Percentiles rank a stretch among this genome's conserved stretches.
These are phyloP conservation scores for Napeogenes sylphis DNA, from an alignment of 2,888 invertebrate genomes.

Conservation along the genomic window DNA sequence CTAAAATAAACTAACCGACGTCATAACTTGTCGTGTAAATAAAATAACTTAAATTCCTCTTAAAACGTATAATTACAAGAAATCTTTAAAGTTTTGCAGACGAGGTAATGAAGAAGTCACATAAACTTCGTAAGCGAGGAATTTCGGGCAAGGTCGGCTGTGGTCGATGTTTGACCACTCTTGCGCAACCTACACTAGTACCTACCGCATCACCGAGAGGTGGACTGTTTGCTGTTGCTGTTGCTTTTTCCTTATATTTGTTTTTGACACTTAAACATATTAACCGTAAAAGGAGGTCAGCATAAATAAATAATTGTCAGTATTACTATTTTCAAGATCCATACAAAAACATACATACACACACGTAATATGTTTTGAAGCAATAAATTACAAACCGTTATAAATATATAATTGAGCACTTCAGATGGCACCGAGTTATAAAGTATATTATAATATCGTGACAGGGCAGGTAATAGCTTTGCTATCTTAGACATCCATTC, in stretches of 20 bases:
- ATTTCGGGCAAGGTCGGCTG: constrained; percentile 69
- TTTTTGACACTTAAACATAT: constrained; percentile 35
- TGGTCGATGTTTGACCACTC: constrained; percentile 58
- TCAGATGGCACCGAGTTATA: neutral
- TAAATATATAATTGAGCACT: constrained; percentile 12
- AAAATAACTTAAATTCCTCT: too few relatives aligned
- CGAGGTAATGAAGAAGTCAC: constrained; percentile 29
- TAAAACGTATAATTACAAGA: constrained; percentile 1
- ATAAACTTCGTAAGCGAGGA: constrained; percentile 37
- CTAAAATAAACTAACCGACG: too few relatives aligned
- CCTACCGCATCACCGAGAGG: constrained; percentile 35
- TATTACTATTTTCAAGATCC: neutral
- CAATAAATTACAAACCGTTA: neutral
- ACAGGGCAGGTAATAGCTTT: constrained; percentile 50
- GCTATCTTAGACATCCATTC: constrained; percentile 59
- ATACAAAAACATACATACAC: neutral
- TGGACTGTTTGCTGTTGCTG: constrained; percentile 43
- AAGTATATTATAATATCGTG: constrained; percentile 45
- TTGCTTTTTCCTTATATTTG: constrained; percentile 59
- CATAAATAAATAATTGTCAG: neutral
- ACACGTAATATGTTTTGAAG: neutral
- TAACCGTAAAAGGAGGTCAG: constrained; percentile 25
- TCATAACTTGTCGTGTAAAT: too few relatives aligned
- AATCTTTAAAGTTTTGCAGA: too few relatives aligned
- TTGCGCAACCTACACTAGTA: constrained; percentile 55